Evolutionary conservation across 35 echinoderm and acorn worm genomes (phyloP), one percentile per base, ranked within the genome.

Genomic region (Apostichopus californicus): DNA sequence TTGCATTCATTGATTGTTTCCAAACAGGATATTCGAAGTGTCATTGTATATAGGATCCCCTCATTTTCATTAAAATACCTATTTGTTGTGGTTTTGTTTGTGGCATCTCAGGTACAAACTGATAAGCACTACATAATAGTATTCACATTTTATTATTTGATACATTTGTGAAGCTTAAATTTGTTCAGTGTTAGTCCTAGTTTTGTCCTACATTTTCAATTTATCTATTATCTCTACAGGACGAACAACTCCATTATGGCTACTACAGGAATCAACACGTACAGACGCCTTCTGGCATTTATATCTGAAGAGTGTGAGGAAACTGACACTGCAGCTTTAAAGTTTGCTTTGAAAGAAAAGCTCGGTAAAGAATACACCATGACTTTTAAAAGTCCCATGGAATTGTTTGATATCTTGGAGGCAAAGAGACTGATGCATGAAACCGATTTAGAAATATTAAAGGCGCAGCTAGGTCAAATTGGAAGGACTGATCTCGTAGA

Each of bases 401-500:
- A 77, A 23, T 63, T 93, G 12, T 93, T 93, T 87, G 46, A 93
- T 63, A 58, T 78, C 54, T 66, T 93, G 17, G 81, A 93, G 54
- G 15, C 79, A 55, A 87, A 57, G 59, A 56, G 65, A 56, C 54
- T 78, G 55, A 52, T 93, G 7, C 25, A 93, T 78, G 92, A 93
- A 87, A 78, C 21, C 15, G 58, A 93, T 79, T 20, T 87, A 34
- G 81, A 77, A 12, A 25, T 93, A 9, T 54, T 93, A 8, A 86
- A 87, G 71, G 6, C 52, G 2, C 12, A 10, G 18, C 73, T 93
- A 10, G 2, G 3, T 60, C 5, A 24, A 5, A 9, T 95, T 14
- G 61, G 57, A 5, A 81, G 94, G 54, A 20, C 9, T 7, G 94
- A 98, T 71, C 90, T 95, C n/a, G 57, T 95, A 3, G 94, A 95